Base-by-base conservation (phyloP, 2,113 vertebrate species). In the Athene noctua region DNA sequence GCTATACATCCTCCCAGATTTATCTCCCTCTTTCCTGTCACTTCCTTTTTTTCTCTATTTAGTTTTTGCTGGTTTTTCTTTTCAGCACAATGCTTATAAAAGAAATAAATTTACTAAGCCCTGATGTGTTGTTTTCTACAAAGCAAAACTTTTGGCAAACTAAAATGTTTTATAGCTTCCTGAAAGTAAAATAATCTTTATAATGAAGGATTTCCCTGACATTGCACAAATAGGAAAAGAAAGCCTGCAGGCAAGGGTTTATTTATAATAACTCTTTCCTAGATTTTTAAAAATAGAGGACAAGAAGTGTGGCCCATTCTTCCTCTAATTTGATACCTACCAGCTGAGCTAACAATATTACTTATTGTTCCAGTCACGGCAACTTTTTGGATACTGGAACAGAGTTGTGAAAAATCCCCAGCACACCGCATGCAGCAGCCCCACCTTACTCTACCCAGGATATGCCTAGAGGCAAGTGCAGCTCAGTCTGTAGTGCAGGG, bases 181-280 rank as follows among this genome's bases (percentile, higher is more conserved):
- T 94, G 71, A 94, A 96, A 90, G 77, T 77, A 77, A 92, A 96
- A 92, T 90, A 61, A 80, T 94, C 72, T 95, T 85, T 96, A 84
- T 81, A 96, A 95, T 87, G 94, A 96, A 96, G 88, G 67, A 91
- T 96, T 94, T 96, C 87, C 91, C 75, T 86, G 87, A 93, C 78
- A 88, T 8, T 70, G 68, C 78, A 94, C 58, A 92, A 95, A 95
- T 38, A 46, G 62, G n/a, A 93, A 96, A 95, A 86, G 54, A 93
- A 96, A 93, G 94, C 81, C 89, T 70, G 63, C 46, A 73, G 84
- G 75, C 84, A 95, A 90, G 38, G 44, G n/a, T 88, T 95, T 96
- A 78, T 80, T 90, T 93, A 83, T 63, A 91, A 78, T 74, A 93
- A 90, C 57, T 88, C 91, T 88, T 95, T 66, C 15, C 12, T 81